Conservation (phyloP, 2,113 vertebrate species). For the Raja brachyura region DNA sequence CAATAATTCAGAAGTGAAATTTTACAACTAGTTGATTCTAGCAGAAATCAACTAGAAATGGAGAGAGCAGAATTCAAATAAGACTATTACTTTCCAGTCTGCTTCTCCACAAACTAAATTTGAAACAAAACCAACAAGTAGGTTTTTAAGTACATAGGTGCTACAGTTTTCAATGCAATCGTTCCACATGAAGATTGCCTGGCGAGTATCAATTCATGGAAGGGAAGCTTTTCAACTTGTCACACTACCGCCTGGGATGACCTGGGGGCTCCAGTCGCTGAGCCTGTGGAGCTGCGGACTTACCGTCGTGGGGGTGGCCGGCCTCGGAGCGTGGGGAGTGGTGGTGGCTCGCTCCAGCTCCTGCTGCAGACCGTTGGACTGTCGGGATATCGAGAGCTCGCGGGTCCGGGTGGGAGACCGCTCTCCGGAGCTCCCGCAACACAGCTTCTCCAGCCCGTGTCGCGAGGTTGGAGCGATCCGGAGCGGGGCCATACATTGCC, state of each 20-base stretch:
- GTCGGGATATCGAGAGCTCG: too few species aligned
- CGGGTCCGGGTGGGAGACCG: too few species aligned
- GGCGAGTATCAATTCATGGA: background rate
- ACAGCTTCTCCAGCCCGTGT: too few species aligned
- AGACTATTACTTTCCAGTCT: background rate
- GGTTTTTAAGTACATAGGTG: background rate
- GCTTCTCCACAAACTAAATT: background rate
- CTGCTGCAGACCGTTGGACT: too few species aligned
- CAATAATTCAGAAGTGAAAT: background rate
- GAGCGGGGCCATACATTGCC: too few species aligned
- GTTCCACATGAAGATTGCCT: background rate
- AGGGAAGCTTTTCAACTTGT: background rate
- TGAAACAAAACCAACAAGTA: background rate
- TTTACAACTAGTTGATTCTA: background rate
- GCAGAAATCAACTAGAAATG: background rate
- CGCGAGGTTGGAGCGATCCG: too few species aligned
- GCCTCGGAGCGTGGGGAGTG: too few species aligned
- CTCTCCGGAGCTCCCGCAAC: too few species aligned
- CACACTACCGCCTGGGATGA: background rate
- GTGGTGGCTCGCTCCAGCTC: too few species aligned
- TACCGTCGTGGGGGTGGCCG: too few species aligned
- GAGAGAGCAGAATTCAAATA: background rate
- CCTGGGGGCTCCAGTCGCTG: too few species aligned
- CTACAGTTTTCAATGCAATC: background rate
- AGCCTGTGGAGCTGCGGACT: too few species aligned